Evolutionary conservation across 2,113 vertebrate genomes (phyloP).

Genomic region (Cacatua alba): DNA sequence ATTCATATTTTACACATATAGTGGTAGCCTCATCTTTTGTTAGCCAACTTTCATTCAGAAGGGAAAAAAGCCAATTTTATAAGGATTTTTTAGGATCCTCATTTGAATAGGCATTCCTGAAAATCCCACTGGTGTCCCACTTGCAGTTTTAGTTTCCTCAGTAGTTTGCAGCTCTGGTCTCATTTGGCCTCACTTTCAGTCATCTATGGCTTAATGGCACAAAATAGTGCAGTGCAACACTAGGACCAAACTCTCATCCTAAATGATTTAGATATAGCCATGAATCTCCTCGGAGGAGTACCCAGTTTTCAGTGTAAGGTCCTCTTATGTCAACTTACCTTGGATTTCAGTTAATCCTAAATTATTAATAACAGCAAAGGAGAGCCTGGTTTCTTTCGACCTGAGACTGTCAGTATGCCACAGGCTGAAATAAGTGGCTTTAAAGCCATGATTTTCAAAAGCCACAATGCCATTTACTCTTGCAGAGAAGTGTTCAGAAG

Average conservation of each 20-base stretch:
- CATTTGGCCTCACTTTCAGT: background rate
- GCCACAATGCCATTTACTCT: background rate
- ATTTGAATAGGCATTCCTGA: conserved; percentile 41
- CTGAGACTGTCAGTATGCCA: background rate
- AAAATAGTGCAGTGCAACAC: background rate
- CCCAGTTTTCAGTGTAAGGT: background rate
- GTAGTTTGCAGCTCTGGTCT: background rate
- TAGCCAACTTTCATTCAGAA: conserved; percentile 37
- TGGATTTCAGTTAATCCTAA: conserved; percentile 39
- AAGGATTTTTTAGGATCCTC: conserved; percentile 7
- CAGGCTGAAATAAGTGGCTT: background rate
- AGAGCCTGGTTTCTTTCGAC: background rate
- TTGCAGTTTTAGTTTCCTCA: background rate
- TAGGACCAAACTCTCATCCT: background rate
- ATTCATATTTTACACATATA: conserved; percentile 48
- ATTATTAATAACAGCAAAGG: conserved; percentile 18
- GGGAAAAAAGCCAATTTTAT: conserved; percentile 41
- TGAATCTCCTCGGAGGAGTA: background rate
- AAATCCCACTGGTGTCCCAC: conserved; percentile 5
- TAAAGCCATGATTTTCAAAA: background rate
- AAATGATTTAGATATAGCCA: background rate
- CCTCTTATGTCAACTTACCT: conserved; percentile 14
- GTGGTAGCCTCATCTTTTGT: conserved; percentile 46
- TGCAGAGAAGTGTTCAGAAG: background rate
- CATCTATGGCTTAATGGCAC: background rate